Evolutionary conservation across 2,888 invertebrate genomes (phyloP), one percentile per base, ranked within the genome.

Genomic region (Tanypteryx hageni): DNA sequence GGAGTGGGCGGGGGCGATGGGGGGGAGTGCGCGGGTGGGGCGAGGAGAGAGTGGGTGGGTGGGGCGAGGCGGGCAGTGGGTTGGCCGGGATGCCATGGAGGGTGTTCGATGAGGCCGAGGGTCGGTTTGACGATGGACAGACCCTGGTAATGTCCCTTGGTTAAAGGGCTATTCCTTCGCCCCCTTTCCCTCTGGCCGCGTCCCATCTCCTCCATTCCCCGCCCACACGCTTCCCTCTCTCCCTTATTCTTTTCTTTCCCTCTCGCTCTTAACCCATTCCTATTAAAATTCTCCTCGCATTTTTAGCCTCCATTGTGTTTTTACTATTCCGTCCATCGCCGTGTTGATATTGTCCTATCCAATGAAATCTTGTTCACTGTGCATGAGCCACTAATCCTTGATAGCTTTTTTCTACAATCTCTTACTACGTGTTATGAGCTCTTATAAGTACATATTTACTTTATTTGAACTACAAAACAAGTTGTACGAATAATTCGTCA

Each of bases 71-170:
- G 18, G 68, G 68, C n/a, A n/a, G 76, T 22, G 76, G 76, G 76
- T n/a, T 56, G 56, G 44, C 9, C 14, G 18, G 18, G 56, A 18
- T 31, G 44, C 16, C 13, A 8, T 14, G 83, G 56, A 4, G 10
- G 56, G 18, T n/a, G 64, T 83, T 83, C 83, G 57, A 83, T 83
- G 83, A 83, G 57, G 83, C 83, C 57, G 56, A n/a, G 83, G 83
- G 83, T 83, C 83, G 57, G 83, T 83, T 83, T 83, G 83, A 83
- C 83, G 83, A 83, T 83, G 56, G 83, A 83, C 56, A 83, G 83
- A 83, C 83, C 44, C 82, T 27, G 56, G 83, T 83, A 83, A 83
- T 83, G 83, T 83, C 56, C 83, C 83, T 83, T 57, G 83, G 56
- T 83, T 83, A 83, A 44, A 57, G 56, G 83, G 44, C 83, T 83